A percentile compares a stretch with the other conserved stretches of the same genome.
These are phyloP conservation scores for Sericinus montela DNA, from an alignment of 2,888 invertebrate species.

Conservation along the genomic window DNA sequence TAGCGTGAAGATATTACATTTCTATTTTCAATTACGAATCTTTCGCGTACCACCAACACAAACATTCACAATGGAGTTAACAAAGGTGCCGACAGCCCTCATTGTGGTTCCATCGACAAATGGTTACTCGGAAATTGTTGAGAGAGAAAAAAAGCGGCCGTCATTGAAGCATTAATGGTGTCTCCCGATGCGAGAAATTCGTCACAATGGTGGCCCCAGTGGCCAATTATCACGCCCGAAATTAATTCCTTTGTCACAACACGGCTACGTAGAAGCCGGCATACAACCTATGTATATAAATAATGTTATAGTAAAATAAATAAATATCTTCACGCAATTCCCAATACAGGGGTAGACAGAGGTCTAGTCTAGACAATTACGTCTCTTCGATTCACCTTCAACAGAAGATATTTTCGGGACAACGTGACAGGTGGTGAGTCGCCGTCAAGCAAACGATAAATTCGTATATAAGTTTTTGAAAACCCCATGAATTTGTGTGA, in stretches of 20 bases:
- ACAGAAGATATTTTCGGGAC: too few species aligned
- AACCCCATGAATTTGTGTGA: too few species aligned
- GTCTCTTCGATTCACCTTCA: too few species aligned
- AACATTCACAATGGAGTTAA: slow-evolving; percentile 11
- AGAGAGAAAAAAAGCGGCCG: slow-evolving; percentile 33
- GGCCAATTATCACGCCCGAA: slow-evolving; percentile 65
- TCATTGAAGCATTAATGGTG: slow-evolving; percentile 65
- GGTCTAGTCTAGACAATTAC: too few species aligned
- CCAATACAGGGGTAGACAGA: too few species aligned
- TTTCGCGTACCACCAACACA: neutral
- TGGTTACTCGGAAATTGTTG: slow-evolving; percentile 29
- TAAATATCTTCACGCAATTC: too few species aligned
- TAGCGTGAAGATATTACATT: too few species aligned
- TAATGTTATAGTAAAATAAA: neutral
- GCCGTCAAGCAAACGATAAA: too few species aligned
- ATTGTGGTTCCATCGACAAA: slow-evolving; percentile 29
- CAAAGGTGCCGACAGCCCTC: slow-evolving; percentile 30
- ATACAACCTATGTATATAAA: neutral
- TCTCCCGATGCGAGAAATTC: slow-evolving; percentile 66
- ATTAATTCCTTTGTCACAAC: slow-evolving; percentile 61
- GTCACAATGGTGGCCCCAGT: slow-evolving; percentile 54
- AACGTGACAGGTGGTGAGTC: too few species aligned
- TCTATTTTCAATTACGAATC: neutral
- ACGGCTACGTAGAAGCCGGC: slow-evolving; percentile 16
- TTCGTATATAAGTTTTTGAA: too few species aligned